Evolutionary conservation across 2,888 invertebrate species (phyloP).

Genomic region (Ryuthela nishihirai): DNA sequence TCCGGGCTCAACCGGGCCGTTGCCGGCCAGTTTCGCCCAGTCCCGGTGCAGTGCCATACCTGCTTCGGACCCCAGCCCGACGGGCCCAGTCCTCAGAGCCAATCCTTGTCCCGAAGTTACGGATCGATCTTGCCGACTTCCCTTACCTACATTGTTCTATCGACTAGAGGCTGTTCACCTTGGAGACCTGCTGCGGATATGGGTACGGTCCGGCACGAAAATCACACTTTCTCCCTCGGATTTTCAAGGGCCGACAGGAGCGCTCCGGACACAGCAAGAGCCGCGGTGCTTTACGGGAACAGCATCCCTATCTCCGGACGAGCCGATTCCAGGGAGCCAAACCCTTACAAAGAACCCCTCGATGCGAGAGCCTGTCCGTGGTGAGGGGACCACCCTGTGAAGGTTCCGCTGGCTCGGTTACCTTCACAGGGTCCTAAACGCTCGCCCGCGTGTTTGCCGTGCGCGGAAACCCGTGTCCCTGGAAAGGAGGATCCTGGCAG

Average conservation of each 20-base stretch:
- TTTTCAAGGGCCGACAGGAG: too few relatives aligned
- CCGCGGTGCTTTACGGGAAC: conserved; percentile 49
- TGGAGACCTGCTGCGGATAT: conserved; percentile 6
- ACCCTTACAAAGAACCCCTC: conserved; percentile 53
- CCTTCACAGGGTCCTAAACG: too few relatives aligned
- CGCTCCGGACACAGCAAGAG: too few relatives aligned
- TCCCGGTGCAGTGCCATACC: conserved; percentile 5
- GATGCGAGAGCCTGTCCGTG: too few relatives aligned
- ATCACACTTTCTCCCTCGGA: not conserved
- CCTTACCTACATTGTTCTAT: conserved; percentile 5
- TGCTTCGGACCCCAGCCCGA: conserved; percentile 4
- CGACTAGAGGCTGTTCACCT: conserved; percentile 5
- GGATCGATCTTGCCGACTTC: conserved; percentile 4
- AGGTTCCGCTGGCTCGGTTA: too few relatives aligned
- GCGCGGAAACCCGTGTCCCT: too few relatives aligned
- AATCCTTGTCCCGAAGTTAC: conserved; percentile 3
- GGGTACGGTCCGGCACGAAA: conserved; percentile 4
- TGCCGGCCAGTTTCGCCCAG: too few relatives aligned
- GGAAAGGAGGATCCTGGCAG: too few relatives aligned
- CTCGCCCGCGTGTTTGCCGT: too few relatives aligned
- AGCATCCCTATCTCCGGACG: conserved; percentile 51
- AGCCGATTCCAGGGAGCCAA: conserved; percentile 53
- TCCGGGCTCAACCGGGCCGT: too few relatives aligned
- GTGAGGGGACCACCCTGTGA: too few relatives aligned
- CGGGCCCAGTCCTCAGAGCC: conserved; percentile 1